These are phyloP conservation scores for Porites divaricata DNA, from an alignment of 92 coral and sea anemone genomes.

Conservation along the genomic window DNA sequence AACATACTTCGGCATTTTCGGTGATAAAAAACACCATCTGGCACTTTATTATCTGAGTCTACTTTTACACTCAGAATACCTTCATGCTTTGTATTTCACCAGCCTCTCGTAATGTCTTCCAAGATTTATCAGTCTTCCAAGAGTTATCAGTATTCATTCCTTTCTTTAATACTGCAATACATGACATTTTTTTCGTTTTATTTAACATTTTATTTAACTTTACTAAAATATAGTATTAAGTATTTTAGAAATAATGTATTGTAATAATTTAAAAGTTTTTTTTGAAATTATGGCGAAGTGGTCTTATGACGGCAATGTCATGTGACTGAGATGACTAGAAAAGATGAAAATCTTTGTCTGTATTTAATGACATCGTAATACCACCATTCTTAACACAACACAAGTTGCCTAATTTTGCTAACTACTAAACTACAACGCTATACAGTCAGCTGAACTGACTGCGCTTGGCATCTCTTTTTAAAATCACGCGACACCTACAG, in stretches of 20 bases:
- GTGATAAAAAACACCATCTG: constrained; percentile 32
- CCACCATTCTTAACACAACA: not conserved
- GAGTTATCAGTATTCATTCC: not conserved
- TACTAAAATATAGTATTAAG: not conserved
- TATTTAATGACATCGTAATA: not conserved
- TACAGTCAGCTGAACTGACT: not conserved
- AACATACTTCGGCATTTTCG: constrained; percentile 41
- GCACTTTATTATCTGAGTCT: constrained; percentile 8
- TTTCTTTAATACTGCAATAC: not conserved
- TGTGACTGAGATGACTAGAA: not conserved
- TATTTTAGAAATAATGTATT: not conserved
- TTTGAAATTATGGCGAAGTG: not conserved
- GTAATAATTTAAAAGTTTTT: not conserved
- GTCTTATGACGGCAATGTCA: not conserved
- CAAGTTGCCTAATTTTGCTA: not conserved
- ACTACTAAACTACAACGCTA: not conserved
- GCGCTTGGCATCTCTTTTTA: not conserved
- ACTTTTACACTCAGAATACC: constrained; percentile 27
- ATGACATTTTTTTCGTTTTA: not conserved
- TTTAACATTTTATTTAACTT: not conserved
- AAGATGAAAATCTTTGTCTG: not conserved
- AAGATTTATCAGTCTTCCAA: too few relatives aligned
- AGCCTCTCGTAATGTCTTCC: constrained; percentile 24
- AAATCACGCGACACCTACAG: not conserved
- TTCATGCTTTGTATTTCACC: constrained; percentile 34